A percentile compares a stretch with the other conserved stretches of the same genome.
Evolutionary conservation across 2,888 invertebrate genomes (phyloP).

Genomic region (Thereva nobilitata): DNA sequence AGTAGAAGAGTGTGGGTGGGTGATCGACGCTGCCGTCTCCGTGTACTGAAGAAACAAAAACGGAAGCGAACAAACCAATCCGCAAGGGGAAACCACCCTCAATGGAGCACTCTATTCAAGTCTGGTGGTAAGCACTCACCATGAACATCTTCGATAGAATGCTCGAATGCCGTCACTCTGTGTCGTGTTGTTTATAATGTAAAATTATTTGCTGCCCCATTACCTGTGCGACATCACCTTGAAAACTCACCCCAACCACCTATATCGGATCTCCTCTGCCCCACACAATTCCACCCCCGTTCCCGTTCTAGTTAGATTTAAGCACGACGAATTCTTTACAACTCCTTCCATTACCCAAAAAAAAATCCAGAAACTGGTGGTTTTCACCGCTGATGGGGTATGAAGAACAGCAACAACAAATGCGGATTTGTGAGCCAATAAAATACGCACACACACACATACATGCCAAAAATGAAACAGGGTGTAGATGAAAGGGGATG

Average conservation of each 20-base stretch:
- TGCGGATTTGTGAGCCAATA: neutral
- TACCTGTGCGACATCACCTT: constrained; percentile 31
- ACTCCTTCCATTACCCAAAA: neutral
- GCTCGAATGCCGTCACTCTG: neutral
- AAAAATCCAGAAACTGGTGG: neutral
- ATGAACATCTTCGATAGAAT: constrained; percentile 27
- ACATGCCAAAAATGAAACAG: neutral
- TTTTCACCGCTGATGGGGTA: neutral
- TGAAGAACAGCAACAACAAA: constrained; percentile 3
- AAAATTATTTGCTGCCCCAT: constrained; percentile 33
- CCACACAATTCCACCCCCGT: neutral
- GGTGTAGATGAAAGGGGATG: neutral
- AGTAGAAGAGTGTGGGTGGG: too few species aligned
- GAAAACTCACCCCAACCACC: constrained; percentile 7
- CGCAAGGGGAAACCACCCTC: neutral
- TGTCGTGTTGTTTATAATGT: constrained; percentile 31
- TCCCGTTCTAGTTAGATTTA: too few species aligned
- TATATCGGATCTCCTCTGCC: neutral
- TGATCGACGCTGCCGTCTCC: too few species aligned
- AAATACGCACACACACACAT: neutral
- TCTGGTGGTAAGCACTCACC: constrained; percentile 19
- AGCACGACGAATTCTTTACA: too few species aligned
- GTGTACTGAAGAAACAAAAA: constrained; percentile 6
- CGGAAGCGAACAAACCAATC: neutral
- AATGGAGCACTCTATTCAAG: constrained; percentile 16